phyloP scores from a whole-genome alignment of 2,888 invertebrate species.

The Proisotoma minuta region DNA sequence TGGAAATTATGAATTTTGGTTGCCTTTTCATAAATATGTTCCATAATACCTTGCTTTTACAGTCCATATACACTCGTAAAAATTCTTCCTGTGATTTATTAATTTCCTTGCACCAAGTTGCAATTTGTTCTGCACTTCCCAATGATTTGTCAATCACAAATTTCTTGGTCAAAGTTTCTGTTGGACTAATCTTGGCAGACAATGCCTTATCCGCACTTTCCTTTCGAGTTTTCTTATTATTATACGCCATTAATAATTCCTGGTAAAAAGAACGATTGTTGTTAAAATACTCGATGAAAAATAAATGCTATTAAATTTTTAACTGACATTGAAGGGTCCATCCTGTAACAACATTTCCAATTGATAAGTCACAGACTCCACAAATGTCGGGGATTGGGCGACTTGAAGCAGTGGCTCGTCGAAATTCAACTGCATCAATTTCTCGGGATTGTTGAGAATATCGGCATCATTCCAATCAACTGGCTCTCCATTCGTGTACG shows the following conservation, averaged over 20 bases:
- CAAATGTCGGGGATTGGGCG: not conserved
- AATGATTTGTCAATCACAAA: no score
- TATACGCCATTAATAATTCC: not conserved
- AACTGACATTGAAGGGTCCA: not conserved
- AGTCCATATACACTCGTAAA: not conserved
- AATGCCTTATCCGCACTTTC: not conserved
- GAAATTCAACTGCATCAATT: not conserved
- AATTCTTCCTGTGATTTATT: not conserved
- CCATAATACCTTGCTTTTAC: not conserved
- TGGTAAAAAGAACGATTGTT: no score
- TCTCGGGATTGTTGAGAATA: constrained; percentile 10
- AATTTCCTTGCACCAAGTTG: no score
- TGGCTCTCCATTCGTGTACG: not conserved
- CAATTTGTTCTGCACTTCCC: no score
- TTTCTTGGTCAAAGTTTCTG: no score
- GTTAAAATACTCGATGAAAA: not conserved
- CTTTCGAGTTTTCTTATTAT: not conserved
- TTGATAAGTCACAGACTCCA: not conserved
- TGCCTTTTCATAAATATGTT: not conserved
- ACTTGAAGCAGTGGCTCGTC: not conserved
- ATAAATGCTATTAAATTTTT: not conserved
- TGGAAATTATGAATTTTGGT: not conserved
- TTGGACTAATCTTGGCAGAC: no score
- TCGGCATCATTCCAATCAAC: constrained; percentile 1
- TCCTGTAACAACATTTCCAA: constrained; percentile 2